These are phyloP conservation scores for Marisa cornuarietis DNA, from an alignment of 1,140 invertebrate genomes.

Conservation along the genomic window DNA sequence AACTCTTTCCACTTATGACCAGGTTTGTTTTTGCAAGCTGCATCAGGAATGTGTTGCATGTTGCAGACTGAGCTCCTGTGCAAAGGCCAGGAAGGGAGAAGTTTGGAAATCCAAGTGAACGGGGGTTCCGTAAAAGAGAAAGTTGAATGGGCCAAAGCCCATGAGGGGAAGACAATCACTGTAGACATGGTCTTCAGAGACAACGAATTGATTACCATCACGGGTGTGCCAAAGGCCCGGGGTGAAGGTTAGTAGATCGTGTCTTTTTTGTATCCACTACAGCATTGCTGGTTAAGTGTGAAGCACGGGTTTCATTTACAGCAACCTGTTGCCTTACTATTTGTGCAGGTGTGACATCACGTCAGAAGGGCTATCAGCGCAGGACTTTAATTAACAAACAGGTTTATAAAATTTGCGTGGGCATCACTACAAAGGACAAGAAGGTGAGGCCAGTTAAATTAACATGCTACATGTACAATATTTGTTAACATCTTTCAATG, in stretches of 20 bases:
- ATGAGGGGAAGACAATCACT: conserved; percentile 92
- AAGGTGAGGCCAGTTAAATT: no score
- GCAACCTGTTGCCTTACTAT: no score
- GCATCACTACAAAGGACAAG: conserved; percentile 83
- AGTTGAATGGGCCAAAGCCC: conserved; percentile 95
- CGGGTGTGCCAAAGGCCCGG: conserved; percentile 99
- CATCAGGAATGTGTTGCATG: conserved; percentile 10
- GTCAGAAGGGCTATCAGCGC: conserved; percentile 99
- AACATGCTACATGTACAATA: no score
- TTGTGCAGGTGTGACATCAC: conserved; percentile 92
- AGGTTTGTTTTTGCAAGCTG: background rate
- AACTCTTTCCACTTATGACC: background rate
- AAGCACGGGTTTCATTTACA: no score
- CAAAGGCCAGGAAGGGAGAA: conserved; percentile 99
- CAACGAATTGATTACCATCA: conserved; percentile 99
- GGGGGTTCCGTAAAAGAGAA: conserved; percentile 96
- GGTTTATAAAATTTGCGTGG: conserved; percentile 95
- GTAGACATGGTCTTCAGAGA: conserved; percentile 90
- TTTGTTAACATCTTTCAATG: no score
- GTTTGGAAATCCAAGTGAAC: conserved; percentile 99
- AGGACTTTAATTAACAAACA: conserved; percentile 99
- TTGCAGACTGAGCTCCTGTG: conserved; percentile 94
- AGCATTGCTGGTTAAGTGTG: no score
- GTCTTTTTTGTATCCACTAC: no score
- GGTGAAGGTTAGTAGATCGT: conserved; percentile 85